Percentiles rank a stretch among this genome's conserved stretches.
Evolutionary conservation across 2,113 vertebrate genomes (phyloP).

Genomic region (Hydrochoerus hydrochaeris): DNA sequence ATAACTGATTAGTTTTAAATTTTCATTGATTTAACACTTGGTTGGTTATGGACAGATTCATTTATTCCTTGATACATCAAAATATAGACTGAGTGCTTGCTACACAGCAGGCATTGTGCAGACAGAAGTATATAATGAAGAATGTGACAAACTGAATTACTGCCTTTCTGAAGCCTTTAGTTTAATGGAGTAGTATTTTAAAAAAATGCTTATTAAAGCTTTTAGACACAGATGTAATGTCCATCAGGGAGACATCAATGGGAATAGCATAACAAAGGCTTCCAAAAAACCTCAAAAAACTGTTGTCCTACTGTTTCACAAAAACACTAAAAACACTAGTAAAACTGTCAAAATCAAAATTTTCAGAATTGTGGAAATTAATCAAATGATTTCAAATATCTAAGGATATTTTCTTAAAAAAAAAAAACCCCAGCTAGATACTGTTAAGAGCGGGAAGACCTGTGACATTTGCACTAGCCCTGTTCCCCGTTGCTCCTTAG

Average conservation of each 20-base stretch:
- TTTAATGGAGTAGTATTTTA: not conserved
- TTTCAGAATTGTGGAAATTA: constrained; percentile 43
- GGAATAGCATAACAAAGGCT: not conserved
- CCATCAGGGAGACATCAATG: not conserved
- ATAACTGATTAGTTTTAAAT: not conserved
- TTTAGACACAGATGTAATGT: constrained; percentile 4
- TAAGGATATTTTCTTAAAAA: not conserved
- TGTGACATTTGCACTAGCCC: not conserved
- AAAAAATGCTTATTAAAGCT: not conserved
- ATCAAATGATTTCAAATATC: constrained; percentile 21
- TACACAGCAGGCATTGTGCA: not conserved
- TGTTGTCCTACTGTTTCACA: not conserved
- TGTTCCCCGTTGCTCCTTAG: not conserved
- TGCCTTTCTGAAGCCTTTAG: not conserved
- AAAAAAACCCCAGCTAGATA: not conserved
- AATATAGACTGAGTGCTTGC: not conserved
- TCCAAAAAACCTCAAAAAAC: not conserved
- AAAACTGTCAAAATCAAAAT: not conserved
- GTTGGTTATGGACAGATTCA: not conserved
- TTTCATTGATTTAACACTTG: not conserved
- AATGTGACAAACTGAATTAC: not conserved
- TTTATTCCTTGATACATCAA: not conserved
- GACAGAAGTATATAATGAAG: not conserved
- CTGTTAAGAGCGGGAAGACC: not conserved
- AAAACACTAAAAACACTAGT: not conserved